Percentiles rank a stretch among this genome's conserved stretches.
phyloP scores from a whole-genome alignment of 2,888 invertebrate genomes.

The Zonitis immaculata region DNA sequence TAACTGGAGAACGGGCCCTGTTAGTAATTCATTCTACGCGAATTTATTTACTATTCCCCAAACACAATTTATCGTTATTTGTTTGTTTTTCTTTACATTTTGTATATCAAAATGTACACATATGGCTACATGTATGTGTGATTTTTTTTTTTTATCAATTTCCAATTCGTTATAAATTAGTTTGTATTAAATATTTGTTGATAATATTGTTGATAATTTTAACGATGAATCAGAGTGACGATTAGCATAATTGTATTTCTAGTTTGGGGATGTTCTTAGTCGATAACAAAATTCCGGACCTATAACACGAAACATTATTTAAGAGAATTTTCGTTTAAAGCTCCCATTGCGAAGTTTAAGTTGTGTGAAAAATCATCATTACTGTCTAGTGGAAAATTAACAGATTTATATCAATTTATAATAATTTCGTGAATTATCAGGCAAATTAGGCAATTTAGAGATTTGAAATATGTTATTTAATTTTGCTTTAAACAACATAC shows the following conservation, averaged over 20 bases:
- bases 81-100: slow-evolving; percentile 20
- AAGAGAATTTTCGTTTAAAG: slow-evolving; percentile 11
- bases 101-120: too few relatives aligned
- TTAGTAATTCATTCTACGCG: slow-evolving; percentile 30
- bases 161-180: too few relatives aligned
- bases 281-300: slow-evolving; percentile 27
- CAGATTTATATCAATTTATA: background rate
- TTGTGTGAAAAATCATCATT: background rate
- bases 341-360: background rate
- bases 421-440: too few relatives aligned
- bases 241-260: slow-evolving; percentile 31
- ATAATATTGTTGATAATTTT: too few relatives aligned
- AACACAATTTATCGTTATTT: slow-evolving; percentile 28
- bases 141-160: too few relatives aligned
- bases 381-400: background rate
- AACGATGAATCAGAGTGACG: slow-evolving; percentile 18
- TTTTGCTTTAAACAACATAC: too few relatives aligned
- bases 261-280: slow-evolving; percentile 27
- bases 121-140: too few relatives aligned
- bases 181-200: too few relatives aligned
- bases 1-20: slow-evolving; percentile 23
- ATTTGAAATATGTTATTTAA: too few relatives aligned
- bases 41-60: slow-evolving; percentile 27
- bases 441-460: too few relatives aligned
- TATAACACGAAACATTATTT: slow-evolving; percentile 17